Base-by-base conservation (phyloP, 2,888 invertebrate species). In the Norana najaformis region DNA sequence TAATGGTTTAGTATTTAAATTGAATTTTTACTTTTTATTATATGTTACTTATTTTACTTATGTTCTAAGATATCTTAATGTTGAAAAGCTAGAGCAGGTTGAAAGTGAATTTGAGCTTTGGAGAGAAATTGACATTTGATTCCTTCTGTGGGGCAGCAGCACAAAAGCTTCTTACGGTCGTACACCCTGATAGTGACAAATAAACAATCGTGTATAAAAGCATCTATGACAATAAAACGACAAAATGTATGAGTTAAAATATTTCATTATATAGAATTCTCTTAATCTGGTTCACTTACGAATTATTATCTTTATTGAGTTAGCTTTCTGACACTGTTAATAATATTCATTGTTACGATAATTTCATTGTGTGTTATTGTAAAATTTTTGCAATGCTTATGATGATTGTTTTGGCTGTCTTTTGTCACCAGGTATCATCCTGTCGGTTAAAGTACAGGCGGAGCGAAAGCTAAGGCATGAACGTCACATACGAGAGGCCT, bases 391-490 rank as follows among this genome's bases (percentile, higher is more conserved):
- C 1, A n/a, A n/a, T 69, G n/a, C n/a, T 69, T 69, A 30, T 69
- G 69, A 5, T 69, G 14, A 30, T 11, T 1, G 8, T n/a, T 69
- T 8, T 69, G n/a, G n/a, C n/a, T 1, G n/a, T n/a, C 69, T 30
- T 69, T 69, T 69, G 69, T 69, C 13, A n/a, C 69, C 69, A 94
- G 94, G 94, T 36, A 93, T 94, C 53, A 92, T 94, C 6, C 69
- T 94, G 91, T 95, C 95, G 23, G 94, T 95, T 14, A 94, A 95
- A 91, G 93, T 92, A 30, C 94, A 95, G 90, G 94, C 95, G 20
- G 95, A 95, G 39, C 94, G 94, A 37, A 93, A 93, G 90, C 91
- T 95, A 23, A 92, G 93, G 69, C 93, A 94, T 83, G 95, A 95
- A 91, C 92, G 92, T 89, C 92, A 93, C 35, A 91, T 93, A 6